Evolutionary conservation across 1,140 invertebrate genomes (phyloP).

Genomic region (Cephus cinctus): DNA sequence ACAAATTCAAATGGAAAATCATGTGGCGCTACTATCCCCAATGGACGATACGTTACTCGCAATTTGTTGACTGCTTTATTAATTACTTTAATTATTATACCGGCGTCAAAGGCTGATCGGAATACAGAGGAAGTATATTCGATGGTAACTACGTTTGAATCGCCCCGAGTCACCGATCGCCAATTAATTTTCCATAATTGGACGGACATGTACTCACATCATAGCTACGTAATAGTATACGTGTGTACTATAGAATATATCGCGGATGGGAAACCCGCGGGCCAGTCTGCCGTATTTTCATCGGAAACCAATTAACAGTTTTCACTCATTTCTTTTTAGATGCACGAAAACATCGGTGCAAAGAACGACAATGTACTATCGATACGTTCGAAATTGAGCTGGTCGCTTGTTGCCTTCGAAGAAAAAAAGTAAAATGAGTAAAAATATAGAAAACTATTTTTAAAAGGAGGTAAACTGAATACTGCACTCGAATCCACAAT

Average conservation of each 20-base stretch:
- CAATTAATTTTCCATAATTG: constrained; percentile 55
- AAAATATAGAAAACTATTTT: too few species aligned
- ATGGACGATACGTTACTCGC: too few species aligned
- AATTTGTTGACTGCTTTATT: constrained; percentile 38
- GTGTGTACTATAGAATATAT: constrained; percentile 3
- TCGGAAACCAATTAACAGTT: constrained; percentile 46
- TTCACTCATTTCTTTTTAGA: constrained; percentile 38
- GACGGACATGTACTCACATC: constrained; percentile 27
- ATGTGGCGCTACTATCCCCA: too few species aligned
- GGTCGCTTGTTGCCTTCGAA: too few species aligned
- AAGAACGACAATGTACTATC: too few species aligned
- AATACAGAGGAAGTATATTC: constrained; percentile 39
- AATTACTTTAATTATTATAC: constrained; percentile 50
- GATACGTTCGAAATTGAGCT: too few species aligned
- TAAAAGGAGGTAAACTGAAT: too few species aligned
- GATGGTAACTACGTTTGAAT: constrained; percentile 25
- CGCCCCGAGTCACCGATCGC: constrained; percentile 39
- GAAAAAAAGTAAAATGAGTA: not conserved
- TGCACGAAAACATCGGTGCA: constrained; percentile 17
- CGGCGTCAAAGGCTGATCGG: constrained; percentile 41
- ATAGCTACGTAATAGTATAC: not conserved
- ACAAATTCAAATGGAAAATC: too few species aligned
- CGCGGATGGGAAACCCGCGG: constrained; percentile 14
- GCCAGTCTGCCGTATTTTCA: constrained; percentile 35
- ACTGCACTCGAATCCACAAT: too few species aligned